phyloP scores from a whole-genome alignment of 2,113 vertebrate genomes.

The Chloropsis hardwickii region DNA sequence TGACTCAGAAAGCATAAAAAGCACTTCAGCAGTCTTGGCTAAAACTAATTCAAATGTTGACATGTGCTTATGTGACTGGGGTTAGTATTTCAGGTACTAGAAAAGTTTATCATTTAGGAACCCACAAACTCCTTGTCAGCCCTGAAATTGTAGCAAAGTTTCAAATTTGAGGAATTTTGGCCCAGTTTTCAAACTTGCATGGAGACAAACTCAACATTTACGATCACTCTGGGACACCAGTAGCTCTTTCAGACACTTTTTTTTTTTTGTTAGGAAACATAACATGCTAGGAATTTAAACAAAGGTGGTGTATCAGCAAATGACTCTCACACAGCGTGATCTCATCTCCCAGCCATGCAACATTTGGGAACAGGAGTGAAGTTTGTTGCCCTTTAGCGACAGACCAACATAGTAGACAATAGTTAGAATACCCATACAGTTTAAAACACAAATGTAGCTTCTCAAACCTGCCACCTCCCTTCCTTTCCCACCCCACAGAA shows the following conservation, averaged over 20 bases:
- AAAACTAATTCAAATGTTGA: background rate
- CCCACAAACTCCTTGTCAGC: background rate
- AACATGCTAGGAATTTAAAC: conserved; percentile 33
- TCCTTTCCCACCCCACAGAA: background rate
- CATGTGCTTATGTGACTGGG: background rate
- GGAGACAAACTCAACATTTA: background rate
- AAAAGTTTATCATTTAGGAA: background rate
- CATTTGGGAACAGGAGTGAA: background rate
- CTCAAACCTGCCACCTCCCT: background rate
- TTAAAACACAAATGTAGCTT: background rate
- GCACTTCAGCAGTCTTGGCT: background rate
- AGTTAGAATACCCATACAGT: background rate
- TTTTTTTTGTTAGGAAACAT: background rate
- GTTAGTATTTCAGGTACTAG: background rate
- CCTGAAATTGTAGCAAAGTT: background rate
- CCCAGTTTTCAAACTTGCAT: background rate
- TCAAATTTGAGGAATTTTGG: background rate
- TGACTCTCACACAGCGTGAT: background rate
- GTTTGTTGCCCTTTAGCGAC: background rate
- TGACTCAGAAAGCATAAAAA: background rate
- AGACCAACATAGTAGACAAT: background rate
- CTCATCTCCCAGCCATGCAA: conserved; percentile 16
- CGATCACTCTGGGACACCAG: background rate
- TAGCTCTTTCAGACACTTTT: background rate
- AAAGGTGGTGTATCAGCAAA: conserved; percentile 43